phyloP scores from a whole-genome alignment of 1,140 invertebrate genomes.

The Lasaia peninsularis region DNA sequence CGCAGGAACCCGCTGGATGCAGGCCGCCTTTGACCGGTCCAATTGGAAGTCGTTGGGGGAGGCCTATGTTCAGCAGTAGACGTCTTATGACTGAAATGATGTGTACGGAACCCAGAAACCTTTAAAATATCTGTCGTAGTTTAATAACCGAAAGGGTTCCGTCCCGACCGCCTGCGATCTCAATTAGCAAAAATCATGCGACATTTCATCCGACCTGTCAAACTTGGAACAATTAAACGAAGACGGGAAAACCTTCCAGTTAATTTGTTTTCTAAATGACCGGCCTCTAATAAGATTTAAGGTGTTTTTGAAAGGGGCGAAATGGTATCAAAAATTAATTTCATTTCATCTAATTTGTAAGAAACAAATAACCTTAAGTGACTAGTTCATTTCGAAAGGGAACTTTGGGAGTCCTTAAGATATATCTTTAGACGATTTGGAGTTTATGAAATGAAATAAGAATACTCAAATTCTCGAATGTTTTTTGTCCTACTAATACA shows the following conservation, averaged over 20 bases:
- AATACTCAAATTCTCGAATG: too few relatives aligned
- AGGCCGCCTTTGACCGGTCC: too few relatives aligned
- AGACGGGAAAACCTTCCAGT: slow-evolving; percentile 40
- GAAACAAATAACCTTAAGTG: slow-evolving; percentile 9
- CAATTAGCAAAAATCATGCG: slow-evolving; percentile 70
- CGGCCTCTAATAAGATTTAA: slow-evolving; percentile 66
- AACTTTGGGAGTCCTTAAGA: too few relatives aligned
- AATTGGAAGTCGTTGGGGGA: too few relatives aligned
- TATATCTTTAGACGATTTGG: background rate
- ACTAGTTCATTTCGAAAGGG: slow-evolving; percentile 5
- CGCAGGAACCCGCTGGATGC: too few relatives aligned
- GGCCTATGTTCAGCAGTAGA: too few relatives aligned
- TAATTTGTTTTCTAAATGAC: slow-evolving; percentile 70
- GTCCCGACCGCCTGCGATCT: slow-evolving; percentile 23
- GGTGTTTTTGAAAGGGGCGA: slow-evolving; percentile 64
- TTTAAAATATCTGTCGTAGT: background rate
- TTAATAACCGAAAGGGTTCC: slow-evolving; percentile 32
- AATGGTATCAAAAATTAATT: slow-evolving; percentile 54
- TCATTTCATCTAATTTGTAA: slow-evolving; percentile 31
- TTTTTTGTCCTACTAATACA: too few relatives aligned
- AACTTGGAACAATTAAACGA: slow-evolving; percentile 34
- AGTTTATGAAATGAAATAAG: background rate
- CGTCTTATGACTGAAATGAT: too few relatives aligned
- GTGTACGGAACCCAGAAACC: too few relatives aligned
- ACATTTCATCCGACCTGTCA: slow-evolving; percentile 66